Evolutionary conservation across 1,140 invertebrate species (phyloP).

Genomic region (Coelopa frigida): DNA sequence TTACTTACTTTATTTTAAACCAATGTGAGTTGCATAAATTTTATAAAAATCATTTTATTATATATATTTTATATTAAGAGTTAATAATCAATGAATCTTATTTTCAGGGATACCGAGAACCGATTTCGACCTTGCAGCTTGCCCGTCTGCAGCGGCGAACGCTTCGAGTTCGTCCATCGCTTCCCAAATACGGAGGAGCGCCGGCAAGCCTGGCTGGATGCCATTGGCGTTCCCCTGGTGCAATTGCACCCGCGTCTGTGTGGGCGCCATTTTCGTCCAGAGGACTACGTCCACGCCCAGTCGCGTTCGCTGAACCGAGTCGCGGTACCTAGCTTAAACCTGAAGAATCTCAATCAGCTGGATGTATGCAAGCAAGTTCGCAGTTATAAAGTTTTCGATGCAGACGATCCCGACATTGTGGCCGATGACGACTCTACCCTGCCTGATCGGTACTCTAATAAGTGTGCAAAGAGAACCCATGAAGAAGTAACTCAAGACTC

Average conservation of each 20-base stretch:
- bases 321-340: constrained; percentile 13
- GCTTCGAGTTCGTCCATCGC: constrained; percentile 15
- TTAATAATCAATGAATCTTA: background rate
- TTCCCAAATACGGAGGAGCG: constrained; percentile 9
- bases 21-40: too few species aligned
- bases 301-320: constrained; percentile 10
- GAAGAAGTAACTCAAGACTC: too few species aligned
- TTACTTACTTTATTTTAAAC: too few species aligned
- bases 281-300: constrained; percentile 12
- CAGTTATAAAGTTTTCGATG: too few species aligned
- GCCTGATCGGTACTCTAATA: too few species aligned
- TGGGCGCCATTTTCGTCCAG: constrained; percentile 12
- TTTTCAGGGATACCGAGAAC: background rate
- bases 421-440: too few species aligned
- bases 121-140: background rate
- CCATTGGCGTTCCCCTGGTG: constrained; percentile 5
- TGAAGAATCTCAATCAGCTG: constrained; percentile 2
- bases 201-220: constrained; percentile 2
- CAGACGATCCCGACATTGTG: too few species aligned
- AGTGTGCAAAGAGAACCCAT: too few species aligned
- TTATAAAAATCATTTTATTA: too few species aligned
- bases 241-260: constrained; percentile 3
- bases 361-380: constrained; percentile 2
- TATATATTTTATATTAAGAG: background rate
- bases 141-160: constrained; percentile 4